Base-by-base conservation (phyloP, 2,888 invertebrate genomes). In the Oligia fasciuncula region DNA sequence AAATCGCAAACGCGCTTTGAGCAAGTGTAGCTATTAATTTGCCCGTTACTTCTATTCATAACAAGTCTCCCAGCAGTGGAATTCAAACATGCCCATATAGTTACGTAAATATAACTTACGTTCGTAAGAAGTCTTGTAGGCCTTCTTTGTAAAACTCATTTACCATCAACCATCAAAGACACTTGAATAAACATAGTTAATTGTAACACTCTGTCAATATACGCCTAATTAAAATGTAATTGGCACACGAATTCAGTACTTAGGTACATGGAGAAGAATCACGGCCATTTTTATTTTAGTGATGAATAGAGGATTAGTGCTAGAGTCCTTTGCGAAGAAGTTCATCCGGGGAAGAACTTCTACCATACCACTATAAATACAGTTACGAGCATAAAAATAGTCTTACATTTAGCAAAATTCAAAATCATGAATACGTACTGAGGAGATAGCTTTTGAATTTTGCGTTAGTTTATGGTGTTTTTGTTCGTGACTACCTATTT, bases 131-230 rank as follows among this genome's bases (percentile, higher is more conserved):
- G 17, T 57, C 19, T 40, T 40, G 35, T 17, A 54, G 46, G 14
- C 35, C 23, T 51, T 13, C n/a, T 76, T 80, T 54, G n/a, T 43
- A 75, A 51, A 81, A 81, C 49, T 19, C 40, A 57, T 81, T 67
- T 67, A 67, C 5, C 62, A 43, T 43, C 43, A 43, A 77, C 73
- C 51, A 49, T 51, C 71, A 54, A 76, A 51, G 51, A 40, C 17
- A 46, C 43, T 80, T 83, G 51, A 62, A 67, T 60, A 83, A 76
- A 80, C 83, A 83, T 76, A 67, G 57, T 83, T 83, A 76, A 80
- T 83, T 80, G 46, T 62, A 83, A 76, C 19, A 43, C 77, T 83
- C 69, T 14, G 78, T 71, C 66, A 83, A 76, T 80, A 76, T 46
- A 67, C 51, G 60, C 23, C 23, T 67, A 62, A 62, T 80, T 76